These are phyloP conservation scores for Calameuta pallipes DNA, from an alignment of 2,888 invertebrate genomes.

Conservation along the genomic window DNA sequence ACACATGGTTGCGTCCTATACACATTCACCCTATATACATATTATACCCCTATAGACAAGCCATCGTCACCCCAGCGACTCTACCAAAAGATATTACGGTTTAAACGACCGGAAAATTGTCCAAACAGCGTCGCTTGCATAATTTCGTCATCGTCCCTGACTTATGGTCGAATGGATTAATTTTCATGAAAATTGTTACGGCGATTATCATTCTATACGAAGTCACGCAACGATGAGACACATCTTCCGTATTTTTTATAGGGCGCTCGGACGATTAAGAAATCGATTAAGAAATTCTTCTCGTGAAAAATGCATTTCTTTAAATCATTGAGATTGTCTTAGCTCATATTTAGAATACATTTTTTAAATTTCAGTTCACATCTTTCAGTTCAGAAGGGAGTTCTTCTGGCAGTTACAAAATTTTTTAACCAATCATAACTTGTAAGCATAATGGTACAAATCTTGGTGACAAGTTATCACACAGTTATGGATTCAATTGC, in stretches of 20 bases:
- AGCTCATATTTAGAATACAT: no score
- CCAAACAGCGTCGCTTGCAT: conserved; percentile 54
- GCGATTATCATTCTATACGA: neutral
- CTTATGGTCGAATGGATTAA: conserved; percentile 27
- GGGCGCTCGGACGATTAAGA: neutral
- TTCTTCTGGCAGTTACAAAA: no score
- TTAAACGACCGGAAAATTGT: conserved; percentile 61
- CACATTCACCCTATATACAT: neutral
- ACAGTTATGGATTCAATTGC: no score
- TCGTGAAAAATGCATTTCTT: no score
- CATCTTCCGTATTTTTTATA: neutral
- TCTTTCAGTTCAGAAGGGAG: no score
- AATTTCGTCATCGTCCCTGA: conserved; percentile 42
- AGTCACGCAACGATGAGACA: neutral
- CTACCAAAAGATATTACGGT: conserved; percentile 50
- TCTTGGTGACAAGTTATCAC: no score
- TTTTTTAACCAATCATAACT: no score
- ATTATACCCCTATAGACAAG: conserved; percentile 17
- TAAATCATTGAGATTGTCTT: no score
- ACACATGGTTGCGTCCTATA: conserved; percentile 26
- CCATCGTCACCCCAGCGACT: conserved; percentile 31
- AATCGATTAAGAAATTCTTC: neutral
- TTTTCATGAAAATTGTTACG: neutral
- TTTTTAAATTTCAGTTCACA: no score
- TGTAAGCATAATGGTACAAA: no score